Evolutionary conservation across 92 coral and sea anemone genomes (phyloP).

Genomic region (Isaurus tuberculatus): DNA sequence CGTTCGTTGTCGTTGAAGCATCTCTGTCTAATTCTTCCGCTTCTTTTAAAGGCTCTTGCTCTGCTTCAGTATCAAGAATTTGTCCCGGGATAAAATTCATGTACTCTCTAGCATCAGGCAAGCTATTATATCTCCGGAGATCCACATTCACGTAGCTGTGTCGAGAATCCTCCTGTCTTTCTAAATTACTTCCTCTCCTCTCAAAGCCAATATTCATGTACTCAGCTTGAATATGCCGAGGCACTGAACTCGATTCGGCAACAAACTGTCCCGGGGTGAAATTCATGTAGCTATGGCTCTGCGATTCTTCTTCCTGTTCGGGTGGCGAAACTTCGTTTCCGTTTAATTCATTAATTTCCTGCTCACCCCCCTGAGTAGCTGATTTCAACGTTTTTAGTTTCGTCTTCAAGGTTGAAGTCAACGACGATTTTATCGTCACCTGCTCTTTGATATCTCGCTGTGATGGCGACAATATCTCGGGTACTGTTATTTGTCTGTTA

Average conservation of each 20-base stretch:
- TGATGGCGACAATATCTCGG: background rate
- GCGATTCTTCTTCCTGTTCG: background rate
- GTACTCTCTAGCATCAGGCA: conserved; percentile 67
- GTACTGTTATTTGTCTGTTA: background rate
- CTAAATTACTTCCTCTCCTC: conserved; percentile 33
- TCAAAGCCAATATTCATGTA: conserved; percentile 67
- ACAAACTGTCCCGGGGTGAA: conserved; percentile 54
- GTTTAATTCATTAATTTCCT: background rate
- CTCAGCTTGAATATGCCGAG: conserved; percentile 30
- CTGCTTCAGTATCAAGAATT: background rate
- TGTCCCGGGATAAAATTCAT: conserved; percentile 68
- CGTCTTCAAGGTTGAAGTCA: background rate
- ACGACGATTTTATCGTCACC: conserved; percentile 15
- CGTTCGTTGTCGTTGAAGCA: background rate
- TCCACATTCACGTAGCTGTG: conserved; percentile 74
- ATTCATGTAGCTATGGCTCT: conserved; percentile 57
- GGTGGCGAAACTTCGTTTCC: background rate
- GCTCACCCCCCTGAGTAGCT: background rate
- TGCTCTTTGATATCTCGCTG: conserved; percentile 14
- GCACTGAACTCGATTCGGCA: conserved; percentile 41
- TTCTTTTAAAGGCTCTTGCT: conserved; percentile 2
- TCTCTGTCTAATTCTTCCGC: background rate
- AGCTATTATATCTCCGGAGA: conserved; percentile 49
- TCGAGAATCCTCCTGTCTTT: conserved; percentile 18
- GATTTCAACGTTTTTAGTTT: conserved; percentile 5